Evolutionary conservation across 2,888 invertebrate species (phyloP).

Genomic region (Hydrotaea diabolus): DNA sequence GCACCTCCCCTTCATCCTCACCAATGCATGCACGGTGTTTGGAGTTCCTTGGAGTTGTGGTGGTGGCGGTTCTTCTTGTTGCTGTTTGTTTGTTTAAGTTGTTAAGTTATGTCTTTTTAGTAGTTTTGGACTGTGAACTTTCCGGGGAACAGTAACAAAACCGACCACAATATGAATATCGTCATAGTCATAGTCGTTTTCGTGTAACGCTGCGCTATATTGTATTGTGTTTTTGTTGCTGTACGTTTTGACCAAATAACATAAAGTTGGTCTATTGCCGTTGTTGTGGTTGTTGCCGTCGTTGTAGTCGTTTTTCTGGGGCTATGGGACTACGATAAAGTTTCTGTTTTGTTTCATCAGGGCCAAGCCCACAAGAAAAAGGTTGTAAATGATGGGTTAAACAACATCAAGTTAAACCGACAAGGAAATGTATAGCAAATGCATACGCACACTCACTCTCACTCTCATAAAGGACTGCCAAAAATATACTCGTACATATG

Average conservation of each 20-base stretch:
- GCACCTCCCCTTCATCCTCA: too few relatives aligned
- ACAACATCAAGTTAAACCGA: slow-evolving; percentile 33
- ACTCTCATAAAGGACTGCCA: background rate
- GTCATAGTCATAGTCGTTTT: slow-evolving; percentile 5
- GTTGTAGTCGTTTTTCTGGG: background rate
- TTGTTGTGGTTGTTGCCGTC: background rate
- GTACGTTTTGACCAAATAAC: slow-evolving; percentile 45
- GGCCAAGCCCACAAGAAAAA: slow-evolving; percentile 27
- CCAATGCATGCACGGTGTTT: background rate
- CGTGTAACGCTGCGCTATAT: background rate
- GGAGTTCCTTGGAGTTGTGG: slow-evolving; percentile 7
- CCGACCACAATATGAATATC: slow-evolving; percentile 49
- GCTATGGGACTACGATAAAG: slow-evolving; percentile 25
- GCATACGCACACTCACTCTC: background rate
- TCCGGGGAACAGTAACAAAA: background rate
- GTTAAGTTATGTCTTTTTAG: slow-evolving; percentile 53
- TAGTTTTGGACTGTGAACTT: slow-evolving; percentile 53
- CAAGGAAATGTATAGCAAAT: slow-evolving; percentile 18
- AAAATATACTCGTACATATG: background rate
- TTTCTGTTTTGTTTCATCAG: slow-evolving; percentile 26
- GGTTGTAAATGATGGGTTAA: slow-evolving; percentile 40
- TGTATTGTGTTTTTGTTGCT: slow-evolving; percentile 11
- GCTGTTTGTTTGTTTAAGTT: slow-evolving; percentile 48
- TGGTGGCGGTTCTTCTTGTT: too few relatives aligned
- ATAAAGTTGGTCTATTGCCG: slow-evolving; percentile 26